Base-by-base conservation (phyloP, 2,888 invertebrate species). In the Chaitophorus viminalis region DNA sequence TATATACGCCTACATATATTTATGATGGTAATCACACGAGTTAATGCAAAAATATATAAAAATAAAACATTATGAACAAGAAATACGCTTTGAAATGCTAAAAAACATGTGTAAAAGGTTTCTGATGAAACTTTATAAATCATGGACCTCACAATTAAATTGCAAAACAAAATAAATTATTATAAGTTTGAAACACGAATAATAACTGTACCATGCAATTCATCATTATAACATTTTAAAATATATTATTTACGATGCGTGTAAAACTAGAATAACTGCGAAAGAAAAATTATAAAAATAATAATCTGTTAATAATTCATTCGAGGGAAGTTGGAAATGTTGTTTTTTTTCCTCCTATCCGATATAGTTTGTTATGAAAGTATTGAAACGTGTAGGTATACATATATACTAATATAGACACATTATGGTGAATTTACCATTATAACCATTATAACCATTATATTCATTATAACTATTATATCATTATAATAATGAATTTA, bases 51-150 rank as follows among this genome's bases (percentile, higher is more conserved):
- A n/a, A n/a, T n/a, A n/a, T n/a, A n/a, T n/a, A n/a, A n/a, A n/a
- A n/a, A n/a, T n/a, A n/a, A n/a, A n/a, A n/a, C n/a, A n/a, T n/a
- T n/a, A n/a, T n/a, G n/a, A n/a, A n/a, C 68, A 29, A 68, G 68
- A 81, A 68, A 39, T 21, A 11, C 11, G 68, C 68, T 81, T 68
- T 81, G 81, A 81, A 46, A 68, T 46, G 21, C 46, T n/a, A 68
- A 29, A 68, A 25, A 60, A 21, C n/a, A 1, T 3, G 65, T 25
- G 14, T 46, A 68, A n/a, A 29, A 79, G 65, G 31, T 39, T 39
- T 81, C 68, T 70, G n/a, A 81, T 46, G 31, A 25, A 21, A 31
- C 14, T 9, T 1, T 4, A 31, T 17, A 46, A 68, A 31, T 29
- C 29, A 6, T 31, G 68, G 36, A 5, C 29, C 46, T 46, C 29